Evolutionary conservation across 2,113 vertebrate genomes (phyloP).

Genomic region (Philantomba maxwellii): DNA sequence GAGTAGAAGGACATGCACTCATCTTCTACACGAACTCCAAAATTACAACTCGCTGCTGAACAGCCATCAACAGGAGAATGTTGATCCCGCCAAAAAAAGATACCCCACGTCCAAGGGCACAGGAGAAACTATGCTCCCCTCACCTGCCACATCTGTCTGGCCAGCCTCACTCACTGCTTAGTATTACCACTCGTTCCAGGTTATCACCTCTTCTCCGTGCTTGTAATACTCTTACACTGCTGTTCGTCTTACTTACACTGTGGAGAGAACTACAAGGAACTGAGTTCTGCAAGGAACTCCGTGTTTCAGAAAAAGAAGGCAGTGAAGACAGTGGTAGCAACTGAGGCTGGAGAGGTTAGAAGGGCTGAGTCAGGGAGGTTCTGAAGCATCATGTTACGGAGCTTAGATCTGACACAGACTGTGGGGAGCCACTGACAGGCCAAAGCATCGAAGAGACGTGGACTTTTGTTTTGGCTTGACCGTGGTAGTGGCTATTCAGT

Average conservation of each 20-base stretch:
- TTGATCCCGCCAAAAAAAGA: rapidly evolving
- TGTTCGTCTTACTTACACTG: neutral
- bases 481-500: neutral
- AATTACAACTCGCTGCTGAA: neutral
- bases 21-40: neutral
- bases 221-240: neutral
- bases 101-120: neutral
- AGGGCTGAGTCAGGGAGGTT: neutral
- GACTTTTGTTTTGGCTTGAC: neutral
- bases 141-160: neutral
- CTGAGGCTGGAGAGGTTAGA: neutral
- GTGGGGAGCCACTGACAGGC: neutral
- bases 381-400: neutral
- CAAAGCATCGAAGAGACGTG: neutral
- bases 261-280: neutral
- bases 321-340: neutral
- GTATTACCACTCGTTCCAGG: neutral
- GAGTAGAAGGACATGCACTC: rapidly evolving
- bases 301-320: neutral
- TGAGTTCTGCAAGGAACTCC: neutral
- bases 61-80: neutral
- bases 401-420: neutral
- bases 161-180: neutral
- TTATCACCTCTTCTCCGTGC: neutral
- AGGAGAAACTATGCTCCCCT: neutral